Percentiles rank a stretch among this genome's conserved stretches.
These are phyloP conservation scores for Typhlomys cinereus DNA, from an alignment of 2,113 vertebrate species.

Conservation along the genomic window DNA sequence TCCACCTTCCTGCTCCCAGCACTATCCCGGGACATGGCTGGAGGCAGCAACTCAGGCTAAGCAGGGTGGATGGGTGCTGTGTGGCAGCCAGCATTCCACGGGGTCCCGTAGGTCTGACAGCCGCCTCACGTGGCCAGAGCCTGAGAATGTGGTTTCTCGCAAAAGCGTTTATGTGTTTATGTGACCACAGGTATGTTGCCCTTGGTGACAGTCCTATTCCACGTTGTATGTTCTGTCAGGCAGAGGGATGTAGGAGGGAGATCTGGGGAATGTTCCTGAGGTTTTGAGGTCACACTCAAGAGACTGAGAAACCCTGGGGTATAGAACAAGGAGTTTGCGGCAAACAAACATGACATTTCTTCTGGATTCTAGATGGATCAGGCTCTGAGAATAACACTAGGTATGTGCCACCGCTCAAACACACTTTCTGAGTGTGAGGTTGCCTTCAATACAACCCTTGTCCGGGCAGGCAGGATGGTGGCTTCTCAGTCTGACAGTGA, in stretches of 20 bases:
- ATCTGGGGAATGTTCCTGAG: not conserved
- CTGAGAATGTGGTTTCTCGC: conserved; percentile 81
- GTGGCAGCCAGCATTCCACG: conserved; percentile 72
- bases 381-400: not conserved
- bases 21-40: conserved; percentile 63
- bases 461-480: not conserved
- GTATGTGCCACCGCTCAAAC: not conserved
- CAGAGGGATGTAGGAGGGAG: not conserved
- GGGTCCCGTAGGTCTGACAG: conserved; percentile 79
- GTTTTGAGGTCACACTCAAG: accelerated
- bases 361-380: not conserved
- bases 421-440: not conserved
- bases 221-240: conserved; percentile 66
- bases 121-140: conserved; percentile 85
- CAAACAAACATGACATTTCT: not conserved
- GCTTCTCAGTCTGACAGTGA: not conserved
- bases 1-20: conserved; percentile 64
- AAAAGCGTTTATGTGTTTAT: conserved; percentile 86
- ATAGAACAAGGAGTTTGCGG: not conserved
- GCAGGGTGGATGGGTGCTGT: conserved; percentile 74
- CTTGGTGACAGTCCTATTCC: conserved; percentile 15
- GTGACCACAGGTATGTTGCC: conserved; percentile 71
- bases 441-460: not conserved
- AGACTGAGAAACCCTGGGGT: not conserved
- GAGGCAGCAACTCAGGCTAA: conserved; percentile 78